Percentiles rank a stretch among this genome's conserved stretches.
phyloP scores from a whole-genome alignment of 2,113 vertebrate genomes.

The Tetrao urogallus region DNA sequence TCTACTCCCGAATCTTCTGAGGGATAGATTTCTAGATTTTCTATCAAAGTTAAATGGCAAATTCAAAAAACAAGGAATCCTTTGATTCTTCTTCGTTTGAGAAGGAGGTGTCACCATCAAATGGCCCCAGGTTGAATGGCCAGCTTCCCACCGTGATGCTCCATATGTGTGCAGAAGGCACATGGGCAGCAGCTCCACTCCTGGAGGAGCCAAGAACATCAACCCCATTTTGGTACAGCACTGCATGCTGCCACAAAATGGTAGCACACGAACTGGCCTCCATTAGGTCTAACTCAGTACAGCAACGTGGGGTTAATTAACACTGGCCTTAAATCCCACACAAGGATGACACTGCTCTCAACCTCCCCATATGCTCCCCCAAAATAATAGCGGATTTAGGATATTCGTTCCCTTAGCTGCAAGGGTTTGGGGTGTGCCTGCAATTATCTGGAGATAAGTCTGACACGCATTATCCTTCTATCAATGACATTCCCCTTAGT shows the following conservation, averaged over 20 bases:
- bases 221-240: constrained; percentile 38
- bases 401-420: constrained; percentile 36
- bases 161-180: neutral
- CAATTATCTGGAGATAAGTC: constrained; percentile 62
- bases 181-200: neutral
- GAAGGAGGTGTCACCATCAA: constrained; percentile 10
- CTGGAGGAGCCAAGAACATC: neutral
- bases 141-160: neutral
- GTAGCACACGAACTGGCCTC: neutral
- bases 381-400: constrained; percentile 57
- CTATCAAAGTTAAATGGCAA: neutral
- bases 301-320: neutral
- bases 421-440: constrained; percentile 51
- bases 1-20: constrained; percentile 20
- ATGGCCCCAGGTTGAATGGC: neutral
- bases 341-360: constrained; percentile 26
- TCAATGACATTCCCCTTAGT: constrained; percentile 61
- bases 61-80: constrained; percentile 23
- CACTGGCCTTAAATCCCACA: neutral
- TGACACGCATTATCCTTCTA: constrained; percentile 65
- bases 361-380: constrained; percentile 1
- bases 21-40: constrained; percentile 6
- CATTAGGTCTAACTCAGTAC: neutral
- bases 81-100: neutral
- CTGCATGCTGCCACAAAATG: neutral